Percentiles rank a stretch among this genome's conserved stretches.
Evolutionary conservation across 2,113 vertebrate genomes (phyloP).

Genomic region (Melanotaenia duboulayi): DNA sequence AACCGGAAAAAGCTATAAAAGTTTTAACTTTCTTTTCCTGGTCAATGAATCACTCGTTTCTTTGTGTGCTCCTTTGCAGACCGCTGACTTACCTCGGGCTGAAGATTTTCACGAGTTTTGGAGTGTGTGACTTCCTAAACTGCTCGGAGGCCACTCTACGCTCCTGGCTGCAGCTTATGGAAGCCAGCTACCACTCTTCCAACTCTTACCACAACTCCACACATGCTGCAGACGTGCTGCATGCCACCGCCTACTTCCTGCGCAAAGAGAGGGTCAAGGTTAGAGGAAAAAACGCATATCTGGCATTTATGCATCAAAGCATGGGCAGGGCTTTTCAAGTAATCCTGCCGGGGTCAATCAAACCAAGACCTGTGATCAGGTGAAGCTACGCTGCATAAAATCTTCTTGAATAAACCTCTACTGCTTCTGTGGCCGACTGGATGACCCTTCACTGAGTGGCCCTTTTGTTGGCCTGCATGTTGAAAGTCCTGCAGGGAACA

Average conservation of each 20-base stretch:
- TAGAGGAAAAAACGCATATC: conserved; percentile 24
- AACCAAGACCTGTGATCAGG: not conserved
- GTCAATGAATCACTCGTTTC: too few species aligned
- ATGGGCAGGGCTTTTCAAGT: too few species aligned
- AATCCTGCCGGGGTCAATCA: too few species aligned
- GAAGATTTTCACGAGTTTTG: conserved; percentile 92
- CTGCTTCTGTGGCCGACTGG: not conserved
- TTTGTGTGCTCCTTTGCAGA: conserved; percentile 69
- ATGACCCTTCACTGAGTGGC: not conserved
- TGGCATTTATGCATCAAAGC: not conserved
- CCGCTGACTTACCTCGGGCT: conserved; percentile 94
- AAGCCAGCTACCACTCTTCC: conserved; percentile 94
- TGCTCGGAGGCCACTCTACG: conserved; percentile 90
- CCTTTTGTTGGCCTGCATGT: not conserved
- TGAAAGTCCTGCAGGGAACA: not conserved
- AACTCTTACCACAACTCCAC: conserved; percentile 98
- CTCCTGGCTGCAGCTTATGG: conserved; percentile 95
- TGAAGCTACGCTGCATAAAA: not conserved
- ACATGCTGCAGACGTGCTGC: conserved; percentile 92
- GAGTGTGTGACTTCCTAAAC: conserved; percentile 92
- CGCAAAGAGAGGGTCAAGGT: conserved; percentile 96
- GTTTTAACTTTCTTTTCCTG: not conserved
- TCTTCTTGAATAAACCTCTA: not conserved
- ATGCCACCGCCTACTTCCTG: conserved; percentile 94
- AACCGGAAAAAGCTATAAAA: not conserved